Evolutionary conservation across 2,888 invertebrate species (phyloP).

Genomic region (Barypeithes pellucidus): DNA sequence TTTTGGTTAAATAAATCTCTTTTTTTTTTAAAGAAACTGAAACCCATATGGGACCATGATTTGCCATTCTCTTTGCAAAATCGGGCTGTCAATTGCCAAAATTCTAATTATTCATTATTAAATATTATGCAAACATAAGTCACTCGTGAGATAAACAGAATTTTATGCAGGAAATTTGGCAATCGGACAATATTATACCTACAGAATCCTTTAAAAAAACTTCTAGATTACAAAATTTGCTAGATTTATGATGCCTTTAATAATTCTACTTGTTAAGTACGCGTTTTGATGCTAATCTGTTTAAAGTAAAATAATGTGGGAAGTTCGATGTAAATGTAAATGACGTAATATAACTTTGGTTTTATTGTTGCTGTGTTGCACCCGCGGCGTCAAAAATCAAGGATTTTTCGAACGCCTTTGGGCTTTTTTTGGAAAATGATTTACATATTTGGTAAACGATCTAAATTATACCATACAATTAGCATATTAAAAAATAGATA

Average conservation of each 20-base stretch:
- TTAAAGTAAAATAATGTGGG: constrained; percentile 41
- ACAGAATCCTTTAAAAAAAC: constrained; percentile 26
- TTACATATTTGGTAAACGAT: no score
- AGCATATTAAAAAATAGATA: no score
- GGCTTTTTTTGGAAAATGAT: no score
- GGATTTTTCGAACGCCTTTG: neutral
- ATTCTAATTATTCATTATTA: neutral
- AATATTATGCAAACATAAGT: neutral
- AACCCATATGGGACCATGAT: no score
- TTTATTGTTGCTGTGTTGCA: neutral
- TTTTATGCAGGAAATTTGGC: constrained; percentile 23
- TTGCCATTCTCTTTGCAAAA: constrained; percentile 2
- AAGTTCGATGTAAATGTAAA: constrained; percentile 17
- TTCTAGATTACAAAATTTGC: constrained; percentile 38
- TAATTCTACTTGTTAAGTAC: constrained; percentile 32
- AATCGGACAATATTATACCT: constrained; percentile 25
- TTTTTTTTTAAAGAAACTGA: no score
- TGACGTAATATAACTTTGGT: neutral
- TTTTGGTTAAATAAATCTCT: no score
- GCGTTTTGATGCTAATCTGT: constrained; percentile 33
- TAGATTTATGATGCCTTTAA: constrained; percentile 41
- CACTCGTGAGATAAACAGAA: constrained; percentile 29
- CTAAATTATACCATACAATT: no score
- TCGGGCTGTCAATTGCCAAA: constrained; percentile 2
- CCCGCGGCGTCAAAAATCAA: neutral